A percentile compares a stretch with the other conserved stretches of the same genome.
Evolutionary conservation across 2,113 vertebrate species (phyloP).

Genomic region (Pogona vitticeps): DNA sequence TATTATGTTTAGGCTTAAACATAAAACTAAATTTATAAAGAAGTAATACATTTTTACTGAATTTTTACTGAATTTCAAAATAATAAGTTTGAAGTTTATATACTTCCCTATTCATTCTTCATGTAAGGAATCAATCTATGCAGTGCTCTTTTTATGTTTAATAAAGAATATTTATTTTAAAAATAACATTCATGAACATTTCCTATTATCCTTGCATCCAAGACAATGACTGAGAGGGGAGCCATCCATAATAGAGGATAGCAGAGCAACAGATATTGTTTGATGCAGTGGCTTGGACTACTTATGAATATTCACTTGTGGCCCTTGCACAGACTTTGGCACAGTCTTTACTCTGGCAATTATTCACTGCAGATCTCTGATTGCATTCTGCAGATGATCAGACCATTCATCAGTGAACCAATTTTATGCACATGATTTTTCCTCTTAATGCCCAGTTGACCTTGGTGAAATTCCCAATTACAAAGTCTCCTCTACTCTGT

Average conservation of each 20-base stretch:
- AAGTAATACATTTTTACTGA: too few species aligned
- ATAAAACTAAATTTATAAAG: too few species aligned
- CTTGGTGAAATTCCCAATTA: slow-evolving; percentile 39
- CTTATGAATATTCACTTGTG: neutral
- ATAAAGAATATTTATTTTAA: too few species aligned
- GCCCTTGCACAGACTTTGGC: neutral
- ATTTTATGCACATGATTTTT: slow-evolving; percentile 38
- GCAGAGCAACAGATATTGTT: neutral
- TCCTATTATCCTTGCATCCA: neutral
- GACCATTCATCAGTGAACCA: slow-evolving; percentile 27
- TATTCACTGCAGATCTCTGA: slow-evolving; percentile 28
- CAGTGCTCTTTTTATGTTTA: too few species aligned
- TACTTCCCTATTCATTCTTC: too few species aligned
- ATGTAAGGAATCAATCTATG: too few species aligned
- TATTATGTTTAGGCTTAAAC: too few species aligned
- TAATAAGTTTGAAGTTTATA: too few species aligned
- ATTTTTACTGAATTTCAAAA: too few species aligned
- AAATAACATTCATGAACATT: neutral
- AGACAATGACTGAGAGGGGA: neutral
- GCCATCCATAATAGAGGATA: neutral
- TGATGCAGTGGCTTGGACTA: neutral
- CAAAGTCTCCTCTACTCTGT: slow-evolving; percentile 23
- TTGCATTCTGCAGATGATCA: slow-evolving; percentile 31
- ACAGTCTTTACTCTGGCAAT: neutral
- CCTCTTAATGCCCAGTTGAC: slow-evolving; percentile 30